A percentile compares a stretch with the other conserved stretches of the same genome.
Evolutionary conservation across 2,797 vertebrate genomes (phyloP).

Genomic region (Eospalax fontanierii): DNA sequence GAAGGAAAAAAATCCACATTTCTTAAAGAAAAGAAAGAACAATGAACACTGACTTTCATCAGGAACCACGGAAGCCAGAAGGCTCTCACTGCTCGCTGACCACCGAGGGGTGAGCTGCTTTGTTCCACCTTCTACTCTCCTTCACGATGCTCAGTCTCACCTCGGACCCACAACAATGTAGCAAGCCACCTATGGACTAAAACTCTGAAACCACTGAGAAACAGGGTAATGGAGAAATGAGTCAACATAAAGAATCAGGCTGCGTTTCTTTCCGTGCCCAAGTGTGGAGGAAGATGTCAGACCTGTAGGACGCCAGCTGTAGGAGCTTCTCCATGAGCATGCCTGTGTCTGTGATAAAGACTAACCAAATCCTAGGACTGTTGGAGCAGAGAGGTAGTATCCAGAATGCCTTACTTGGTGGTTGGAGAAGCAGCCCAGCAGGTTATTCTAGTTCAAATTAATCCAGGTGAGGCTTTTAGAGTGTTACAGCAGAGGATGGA

Average conservation of each 20-base stretch:
- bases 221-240: constrained; percentile 51
- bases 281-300: not conserved
- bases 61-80: not conserved
- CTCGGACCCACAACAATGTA: not conserved
- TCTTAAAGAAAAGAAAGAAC: not conserved
- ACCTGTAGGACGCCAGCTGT: not conserved
- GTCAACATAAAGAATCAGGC: constrained; percentile 15
- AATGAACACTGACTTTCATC: not conserved
- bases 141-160: too few species aligned
- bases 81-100: not conserved
- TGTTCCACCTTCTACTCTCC: too few species aligned
- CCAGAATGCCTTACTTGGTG: not conserved
- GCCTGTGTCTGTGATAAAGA: not conserved
- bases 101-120: not conserved
- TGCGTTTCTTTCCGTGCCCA: constrained; percentile 2
- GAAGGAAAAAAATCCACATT: not conserved
- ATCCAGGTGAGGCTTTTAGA: not conserved
- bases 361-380: not conserved
- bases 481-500: not conserved
- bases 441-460: not conserved
- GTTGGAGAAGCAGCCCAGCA: not conserved
- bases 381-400: not conserved
- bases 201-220: not conserved
- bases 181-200: not conserved
- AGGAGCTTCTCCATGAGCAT: not conserved